Base-by-base conservation (phyloP, 2,888 invertebrate genomes). In the Tinea trinotella region DNA sequence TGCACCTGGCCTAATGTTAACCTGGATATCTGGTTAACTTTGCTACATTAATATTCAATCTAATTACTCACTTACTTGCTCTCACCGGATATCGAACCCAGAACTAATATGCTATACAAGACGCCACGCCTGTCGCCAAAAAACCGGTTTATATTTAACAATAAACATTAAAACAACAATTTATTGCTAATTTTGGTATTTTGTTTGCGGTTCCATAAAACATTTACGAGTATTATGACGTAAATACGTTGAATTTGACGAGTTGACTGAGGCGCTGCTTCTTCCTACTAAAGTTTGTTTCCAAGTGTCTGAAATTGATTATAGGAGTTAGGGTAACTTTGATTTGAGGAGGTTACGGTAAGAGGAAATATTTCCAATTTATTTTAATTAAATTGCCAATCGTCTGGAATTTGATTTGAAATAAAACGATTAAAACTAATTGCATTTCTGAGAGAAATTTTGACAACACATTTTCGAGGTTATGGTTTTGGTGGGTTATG, bases 351-450 rank as follows among this genome's bases (percentile, higher is more conserved):
- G 50, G 50, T 50, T 50, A 50, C 22, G 24, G 3, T 50, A 24
- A 18, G 50, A 24, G 50, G 50, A 24, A 49, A 22, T 50, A 50
- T 50, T 50, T 24, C 24, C 50, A 50, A 50, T 50, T 50, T 50
- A 50, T 50, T 50, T 50, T 50, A 50, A 50, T 50, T 50, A 50
- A 50, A 50, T 50, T 15, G 50, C 12, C 24, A 24, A 50, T 50
- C 24, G 50, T 24, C 22, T 13, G 50, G 24, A 50, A 50, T 24
- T 50, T 50, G 24, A 50, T 50, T 50, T 24, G 50, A 50, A 50
- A 18, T 50, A 50, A 50, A 50, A 50, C 50, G 50, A 50, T 24
- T 50, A 13, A 12, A 50, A 50, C 24, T 50, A 50, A 50, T 50
- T 50, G 50, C 50, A 50, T 50, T 48, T 48, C 17, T 17, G 1